A percentile compares a stretch with the other conserved stretches of the same genome.
phyloP scores from a whole-genome alignment of 2,113 vertebrate species.

The Oophaga pumilio region DNA sequence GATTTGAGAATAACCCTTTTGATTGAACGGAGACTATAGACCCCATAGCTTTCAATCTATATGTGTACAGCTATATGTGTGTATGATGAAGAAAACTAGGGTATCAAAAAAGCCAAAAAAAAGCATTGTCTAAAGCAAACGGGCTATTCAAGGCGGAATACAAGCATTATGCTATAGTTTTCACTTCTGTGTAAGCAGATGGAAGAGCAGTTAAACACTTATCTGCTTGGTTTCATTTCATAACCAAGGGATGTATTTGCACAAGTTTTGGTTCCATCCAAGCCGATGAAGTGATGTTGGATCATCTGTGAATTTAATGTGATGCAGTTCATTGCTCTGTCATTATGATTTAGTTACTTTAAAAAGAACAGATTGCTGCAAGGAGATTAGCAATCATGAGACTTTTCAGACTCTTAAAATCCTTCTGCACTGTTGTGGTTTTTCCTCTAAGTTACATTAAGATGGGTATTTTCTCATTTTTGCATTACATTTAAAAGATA shows the following conservation, averaged over 20 bases:
- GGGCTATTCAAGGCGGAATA: constrained; percentile 37
- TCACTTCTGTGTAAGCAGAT: constrained; percentile 55
- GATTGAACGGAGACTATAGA: background rate
- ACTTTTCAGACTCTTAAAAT: constrained; percentile 20
- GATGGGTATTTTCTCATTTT: constrained; percentile 40
- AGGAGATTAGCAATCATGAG: constrained; percentile 45
- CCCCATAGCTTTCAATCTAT: background rate
- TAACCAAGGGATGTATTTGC: constrained; percentile 51
- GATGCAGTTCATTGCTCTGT: constrained; percentile 34
- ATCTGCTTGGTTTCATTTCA: constrained; percentile 40
- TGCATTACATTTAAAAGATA: constrained; percentile 31
- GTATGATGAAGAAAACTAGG: background rate
- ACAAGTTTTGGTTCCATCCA: constrained; percentile 21
- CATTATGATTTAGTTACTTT: constrained; percentile 47
- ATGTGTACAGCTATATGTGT: background rate
- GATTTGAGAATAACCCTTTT: too few relatives aligned
- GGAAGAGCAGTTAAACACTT: constrained; percentile 35
- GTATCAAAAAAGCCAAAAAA: background rate
- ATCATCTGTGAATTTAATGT: constrained; percentile 50
- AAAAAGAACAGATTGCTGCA: constrained; percentile 45
- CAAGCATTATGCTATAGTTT: constrained; percentile 51
- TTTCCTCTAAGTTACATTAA: constrained; percentile 28
- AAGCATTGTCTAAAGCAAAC: constrained; percentile 23
- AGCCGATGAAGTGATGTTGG: background rate
- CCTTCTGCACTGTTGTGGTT: constrained; percentile 40